Base-by-base conservation (phyloP, 2,797 vertebrate species). In the Lagothrix lagotricha region DNA sequence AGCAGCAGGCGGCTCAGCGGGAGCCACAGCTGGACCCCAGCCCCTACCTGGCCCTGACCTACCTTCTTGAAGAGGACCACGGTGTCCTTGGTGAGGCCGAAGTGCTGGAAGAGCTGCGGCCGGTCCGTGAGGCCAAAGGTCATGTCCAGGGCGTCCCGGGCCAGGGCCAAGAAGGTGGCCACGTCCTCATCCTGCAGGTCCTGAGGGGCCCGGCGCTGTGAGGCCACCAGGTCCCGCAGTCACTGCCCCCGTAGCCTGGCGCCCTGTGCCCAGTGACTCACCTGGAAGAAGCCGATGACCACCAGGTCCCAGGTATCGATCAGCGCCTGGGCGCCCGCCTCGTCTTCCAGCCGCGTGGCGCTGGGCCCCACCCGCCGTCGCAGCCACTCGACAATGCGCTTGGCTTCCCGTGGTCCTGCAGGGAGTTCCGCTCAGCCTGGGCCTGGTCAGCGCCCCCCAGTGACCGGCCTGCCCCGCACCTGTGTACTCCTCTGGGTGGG, bases 21-120 rank as follows among this genome's bases (percentile, higher is more conserved):
- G 80, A 70, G 30, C n/a, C 57, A 8, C 1, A 0, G 77, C 41
- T 15, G 3, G 4, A 10, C 39, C 39, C 76, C 15, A 1, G 5
- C 46, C 30, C 80, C 15, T 0, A 1, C 44, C 91, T 12, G 7
- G 26, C 30, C 33, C 48, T 41, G 7, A 30, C 88, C 5, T 97
- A 99, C 99, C 99, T 99, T 99, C 97, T 99, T 99, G 97, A 99
- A 99, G 41, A 99, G 98, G 84, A 99, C 99, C 91, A 99, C 94
- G 0, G 99, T 98, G 97, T 99, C 98, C 0, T 64, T 88, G 1
- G 98, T 98, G 10, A 99, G 98, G 17, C 98, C 98, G 0, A 99
- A 99, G 0, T 98, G 99, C 97, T 99, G 61, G 90, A 99, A 99
- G 95, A 99, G 98, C 94, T 99, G 99, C 0, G 98, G 97, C 10